phyloP scores from a whole-genome alignment of 2,113 vertebrate genomes.

The Tretioscincus oriximinensis region DNA sequence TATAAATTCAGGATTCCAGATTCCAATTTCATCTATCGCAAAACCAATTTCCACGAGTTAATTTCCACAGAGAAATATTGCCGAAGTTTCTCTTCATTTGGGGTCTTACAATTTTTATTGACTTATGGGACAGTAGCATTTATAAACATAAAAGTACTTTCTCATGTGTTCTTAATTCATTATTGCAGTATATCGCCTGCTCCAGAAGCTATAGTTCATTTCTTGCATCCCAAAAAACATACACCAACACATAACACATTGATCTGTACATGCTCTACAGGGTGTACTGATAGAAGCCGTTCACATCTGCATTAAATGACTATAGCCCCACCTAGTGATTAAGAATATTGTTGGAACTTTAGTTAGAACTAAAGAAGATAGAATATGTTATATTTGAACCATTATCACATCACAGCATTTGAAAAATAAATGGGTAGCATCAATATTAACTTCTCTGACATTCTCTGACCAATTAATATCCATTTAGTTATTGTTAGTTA shows the following conservation, averaged over 20 bases:
- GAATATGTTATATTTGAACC: not conserved
- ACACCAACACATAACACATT: not conserved
- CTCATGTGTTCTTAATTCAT: not conserved
- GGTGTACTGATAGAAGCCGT: not conserved
- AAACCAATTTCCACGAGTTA: not conserved
- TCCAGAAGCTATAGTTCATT: no score
- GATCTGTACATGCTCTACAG: not conserved
- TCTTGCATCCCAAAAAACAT: not conserved
- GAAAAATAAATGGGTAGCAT: not conserved
- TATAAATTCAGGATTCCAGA: not conserved
- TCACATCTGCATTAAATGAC: not conserved
- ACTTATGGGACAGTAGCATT: not conserved
- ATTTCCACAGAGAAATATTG: not conserved
- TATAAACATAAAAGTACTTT: not conserved
- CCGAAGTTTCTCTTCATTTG: not conserved
- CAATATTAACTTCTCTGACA: not conserved
- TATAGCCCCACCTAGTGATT: constrained; percentile 19
- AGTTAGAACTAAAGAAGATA: not conserved
- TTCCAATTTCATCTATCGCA: not conserved
- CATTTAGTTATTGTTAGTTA: not conserved
- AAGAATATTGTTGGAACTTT: not conserved
- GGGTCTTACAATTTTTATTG: not conserved
- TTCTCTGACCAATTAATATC: not conserved
- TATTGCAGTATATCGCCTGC: no score
- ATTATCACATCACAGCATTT: not conserved